Evolutionary conservation across 2,113 vertebrate species (phyloP).

Genomic region (Paedocypris sp.): DNA sequence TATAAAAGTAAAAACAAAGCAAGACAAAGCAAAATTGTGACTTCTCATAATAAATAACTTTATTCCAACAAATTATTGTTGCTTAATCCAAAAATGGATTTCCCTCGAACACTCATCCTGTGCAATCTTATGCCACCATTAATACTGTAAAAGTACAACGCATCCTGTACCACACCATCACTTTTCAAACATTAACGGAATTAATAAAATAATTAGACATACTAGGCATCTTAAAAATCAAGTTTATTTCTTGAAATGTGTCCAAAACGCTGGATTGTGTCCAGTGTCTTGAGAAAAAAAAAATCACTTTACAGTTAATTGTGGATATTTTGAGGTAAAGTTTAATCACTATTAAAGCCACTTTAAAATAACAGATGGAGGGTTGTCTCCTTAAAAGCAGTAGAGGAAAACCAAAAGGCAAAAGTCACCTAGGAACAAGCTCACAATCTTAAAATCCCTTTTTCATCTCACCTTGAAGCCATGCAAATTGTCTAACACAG

Average conservation of each 20-base stretch:
- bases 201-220: conserved; percentile 16
- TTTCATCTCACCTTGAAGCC: conserved; percentile 56
- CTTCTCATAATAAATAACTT: no score
- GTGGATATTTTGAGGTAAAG: conserved; percentile 59
- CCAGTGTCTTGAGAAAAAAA: conserved; percentile 63
- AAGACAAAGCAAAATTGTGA: no score
- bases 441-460: conserved; percentile 58
- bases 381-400: conserved; percentile 54
- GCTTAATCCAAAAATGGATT: no score
- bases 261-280: conserved; percentile 69
- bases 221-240: conserved; percentile 65
- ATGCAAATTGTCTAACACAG: conserved; percentile 57
- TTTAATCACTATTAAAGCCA: conserved; percentile 65
- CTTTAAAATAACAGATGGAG: conserved; percentile 60
- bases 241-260: conserved; percentile 71
- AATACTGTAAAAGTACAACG: no score
- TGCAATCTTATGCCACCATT: no score
- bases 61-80: no score
- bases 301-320: conserved; percentile 65
- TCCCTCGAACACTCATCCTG: no score
- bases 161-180: no score
- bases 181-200: background rate
- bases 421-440: conserved; percentile 55
- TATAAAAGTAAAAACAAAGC: no score
- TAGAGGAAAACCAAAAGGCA: conserved; percentile 26